Conservation (phyloP, 2,113 vertebrate species). For the Corvus hawaiiensis region DNA sequence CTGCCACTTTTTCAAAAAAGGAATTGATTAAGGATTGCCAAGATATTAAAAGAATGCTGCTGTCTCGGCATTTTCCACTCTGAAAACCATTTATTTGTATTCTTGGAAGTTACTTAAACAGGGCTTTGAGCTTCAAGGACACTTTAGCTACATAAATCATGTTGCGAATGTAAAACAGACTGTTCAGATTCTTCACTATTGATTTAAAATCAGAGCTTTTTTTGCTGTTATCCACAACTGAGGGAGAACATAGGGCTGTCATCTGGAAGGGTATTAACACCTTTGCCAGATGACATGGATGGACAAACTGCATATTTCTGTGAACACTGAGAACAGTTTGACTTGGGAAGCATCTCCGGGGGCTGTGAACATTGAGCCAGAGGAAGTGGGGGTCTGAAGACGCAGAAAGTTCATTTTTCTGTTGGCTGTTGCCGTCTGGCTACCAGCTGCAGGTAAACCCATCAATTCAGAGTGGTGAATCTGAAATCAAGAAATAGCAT, state of each 20-base stretch:
- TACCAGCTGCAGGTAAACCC: slow-evolving; percentile 53
- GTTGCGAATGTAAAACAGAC: not conserved
- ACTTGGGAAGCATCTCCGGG: slow-evolving; percentile 20
- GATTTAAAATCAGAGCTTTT: slow-evolving; percentile 29
- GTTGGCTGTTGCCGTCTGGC: not conserved
- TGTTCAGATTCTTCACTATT: not conserved
- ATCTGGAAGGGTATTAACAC: slow-evolving; percentile 48
- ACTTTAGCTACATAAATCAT: not conserved
- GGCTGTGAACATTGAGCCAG: not conserved
- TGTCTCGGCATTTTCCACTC: not conserved
- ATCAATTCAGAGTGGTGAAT: slow-evolving; percentile 20
- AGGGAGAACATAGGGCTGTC: not conserved
- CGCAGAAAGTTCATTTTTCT: slow-evolving; percentile 19
- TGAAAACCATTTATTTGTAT: not conserved
- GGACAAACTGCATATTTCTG: not conserved
- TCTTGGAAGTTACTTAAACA: slow-evolving; percentile 2
- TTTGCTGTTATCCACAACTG: not conserved
- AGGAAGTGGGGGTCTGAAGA: slow-evolving; percentile 38
- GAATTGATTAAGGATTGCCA: not conserved
- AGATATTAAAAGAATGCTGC: not conserved
- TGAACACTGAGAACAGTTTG: not conserved
- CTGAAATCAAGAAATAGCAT: slow-evolving; percentile 21
- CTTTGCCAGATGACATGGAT: slow-evolving; percentile 25
- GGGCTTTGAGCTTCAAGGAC: not conserved
- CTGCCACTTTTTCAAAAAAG: not conserved